Conservation (phyloP, 2,888 invertebrate genomes). For the Drosophila parthenogenetica region DNA sequence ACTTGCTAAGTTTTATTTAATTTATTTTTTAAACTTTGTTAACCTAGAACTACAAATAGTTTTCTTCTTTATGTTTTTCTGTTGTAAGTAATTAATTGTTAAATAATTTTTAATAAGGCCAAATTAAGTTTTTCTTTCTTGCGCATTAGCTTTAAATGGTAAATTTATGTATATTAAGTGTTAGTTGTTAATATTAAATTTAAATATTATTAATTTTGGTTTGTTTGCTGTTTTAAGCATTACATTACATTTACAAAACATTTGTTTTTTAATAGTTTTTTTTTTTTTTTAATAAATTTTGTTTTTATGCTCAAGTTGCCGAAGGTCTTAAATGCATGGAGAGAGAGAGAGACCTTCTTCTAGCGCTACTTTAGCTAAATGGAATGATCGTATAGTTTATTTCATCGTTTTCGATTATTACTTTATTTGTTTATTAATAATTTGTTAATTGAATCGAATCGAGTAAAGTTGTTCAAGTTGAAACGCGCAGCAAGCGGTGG, state of each 20-base stretch:
- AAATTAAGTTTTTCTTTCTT: constrained; percentile 78
- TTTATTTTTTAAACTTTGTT: constrained; percentile 31
- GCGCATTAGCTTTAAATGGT: constrained; percentile 46
- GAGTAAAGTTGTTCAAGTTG: constrained; percentile 39
- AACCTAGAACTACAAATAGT: constrained; percentile 50
- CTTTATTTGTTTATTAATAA: not conserved
- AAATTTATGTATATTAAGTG: constrained; percentile 34
- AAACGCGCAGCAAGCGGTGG: constrained; percentile 78
- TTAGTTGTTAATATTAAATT: constrained; percentile 33
- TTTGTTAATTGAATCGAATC: not conserved
- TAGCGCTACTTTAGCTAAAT: constrained; percentile 69
- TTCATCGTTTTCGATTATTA: constrained; percentile 29
- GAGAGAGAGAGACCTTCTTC: constrained; percentile 51
- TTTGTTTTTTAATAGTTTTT: constrained; percentile 2
- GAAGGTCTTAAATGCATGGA: constrained; percentile 71
- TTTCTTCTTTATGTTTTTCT: constrained; percentile 20
- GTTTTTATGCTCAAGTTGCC: constrained; percentile 62
- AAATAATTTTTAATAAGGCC: constrained; percentile 83
- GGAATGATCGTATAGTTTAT: constrained; percentile 80
- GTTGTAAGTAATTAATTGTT: constrained; percentile 53
- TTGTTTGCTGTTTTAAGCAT: constrained; percentile 26
- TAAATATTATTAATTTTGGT: constrained; percentile 31
- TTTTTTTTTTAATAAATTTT: constrained; percentile 27
- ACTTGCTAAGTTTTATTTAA: constrained; percentile 41
- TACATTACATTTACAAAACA: constrained; percentile 58